These are phyloP conservation scores for Lepidotrigona ventralis DNA, from an alignment of 1,140 invertebrate genomes.

Conservation along the genomic window DNA sequence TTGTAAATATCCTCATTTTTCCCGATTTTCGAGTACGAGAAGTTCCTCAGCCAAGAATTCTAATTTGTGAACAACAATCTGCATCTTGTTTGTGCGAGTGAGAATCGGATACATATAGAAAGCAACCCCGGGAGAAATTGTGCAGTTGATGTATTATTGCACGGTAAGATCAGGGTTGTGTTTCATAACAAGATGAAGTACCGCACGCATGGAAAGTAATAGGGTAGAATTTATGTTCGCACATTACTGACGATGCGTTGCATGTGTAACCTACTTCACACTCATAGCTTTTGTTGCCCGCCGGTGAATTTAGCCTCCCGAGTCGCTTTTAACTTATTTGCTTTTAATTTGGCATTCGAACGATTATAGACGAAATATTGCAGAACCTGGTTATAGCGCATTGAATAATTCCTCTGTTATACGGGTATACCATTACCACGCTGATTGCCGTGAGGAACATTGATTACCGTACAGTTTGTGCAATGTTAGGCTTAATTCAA, in stretches of 20 bases:
- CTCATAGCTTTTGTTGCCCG: background rate
- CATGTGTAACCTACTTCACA: constrained; percentile 32
- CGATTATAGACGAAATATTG: background rate
- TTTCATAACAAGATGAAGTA: constrained; percentile 24
- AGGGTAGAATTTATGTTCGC: constrained; percentile 26
- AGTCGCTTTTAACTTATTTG: background rate
- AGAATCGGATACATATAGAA: background rate
- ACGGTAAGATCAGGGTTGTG: constrained; percentile 23
- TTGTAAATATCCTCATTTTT: constrained; percentile 21
- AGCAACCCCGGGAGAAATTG: background rate
- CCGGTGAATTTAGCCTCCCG: constrained; percentile 5
- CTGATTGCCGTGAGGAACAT: background rate
- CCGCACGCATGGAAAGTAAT: background rate
- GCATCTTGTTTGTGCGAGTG: background rate
- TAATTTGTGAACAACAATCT: background rate
- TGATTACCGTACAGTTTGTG: background rate
- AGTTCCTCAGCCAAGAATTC: background rate
- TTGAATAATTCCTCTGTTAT: background rate
- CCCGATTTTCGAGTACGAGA: background rate
- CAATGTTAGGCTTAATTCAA: background rate
- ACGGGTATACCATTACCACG: background rate
- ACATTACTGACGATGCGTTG: background rate
- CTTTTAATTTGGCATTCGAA: background rate
- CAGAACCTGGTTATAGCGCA: background rate
- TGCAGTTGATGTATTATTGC: constrained; percentile 12